Percentiles rank a stretch among this genome's conserved stretches.
Evolutionary conservation across 2,888 invertebrate species (phyloP).

Genomic region (Elegia similella): DNA sequence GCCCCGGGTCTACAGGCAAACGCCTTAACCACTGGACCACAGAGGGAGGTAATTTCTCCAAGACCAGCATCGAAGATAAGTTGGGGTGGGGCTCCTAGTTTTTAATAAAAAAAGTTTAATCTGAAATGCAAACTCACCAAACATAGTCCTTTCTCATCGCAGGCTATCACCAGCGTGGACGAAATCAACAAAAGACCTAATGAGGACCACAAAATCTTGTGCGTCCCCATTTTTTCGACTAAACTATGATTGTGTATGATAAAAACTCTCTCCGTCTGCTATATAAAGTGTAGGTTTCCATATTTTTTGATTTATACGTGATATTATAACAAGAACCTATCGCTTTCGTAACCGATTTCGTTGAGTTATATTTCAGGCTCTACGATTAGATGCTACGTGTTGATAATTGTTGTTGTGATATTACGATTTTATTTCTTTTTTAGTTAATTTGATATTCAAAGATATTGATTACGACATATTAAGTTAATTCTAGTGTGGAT

Average conservation of each 20-base stretch:
- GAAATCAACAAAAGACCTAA: slow-evolving; percentile 51
- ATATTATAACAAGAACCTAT: slow-evolving; percentile 29
- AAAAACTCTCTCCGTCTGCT: slow-evolving; percentile 22
- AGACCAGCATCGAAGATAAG: no score
- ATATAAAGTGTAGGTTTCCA: slow-evolving; percentile 36
- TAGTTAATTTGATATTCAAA: no score
- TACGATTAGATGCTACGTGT: slow-evolving; percentile 25
- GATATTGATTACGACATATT: no score
- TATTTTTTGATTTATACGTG: slow-evolving; percentile 38
- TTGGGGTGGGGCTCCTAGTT: no score
- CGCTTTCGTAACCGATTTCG: slow-evolving; percentile 25
- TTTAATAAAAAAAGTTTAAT: no score
- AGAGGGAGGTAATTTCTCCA: no score
- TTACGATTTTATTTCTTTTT: slow-evolving; percentile 20
- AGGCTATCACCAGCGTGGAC: slow-evolving; percentile 46
- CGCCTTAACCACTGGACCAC: no score
- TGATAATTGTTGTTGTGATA: slow-evolving; percentile 22
- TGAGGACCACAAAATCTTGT: slow-evolving; percentile 62
- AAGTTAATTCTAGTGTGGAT: no score
- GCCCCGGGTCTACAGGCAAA: no score
- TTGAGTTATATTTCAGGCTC: slow-evolving; percentile 12
- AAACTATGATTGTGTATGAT: neutral
- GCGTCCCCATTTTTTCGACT: slow-evolving; percentile 54
- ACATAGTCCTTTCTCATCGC: slow-evolving; percentile 62
- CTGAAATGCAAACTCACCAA: slow-evolving; percentile 45